phyloP scores from a whole-genome alignment of 1,140 invertebrate genomes.

The Glossosoma conforme region DNA sequence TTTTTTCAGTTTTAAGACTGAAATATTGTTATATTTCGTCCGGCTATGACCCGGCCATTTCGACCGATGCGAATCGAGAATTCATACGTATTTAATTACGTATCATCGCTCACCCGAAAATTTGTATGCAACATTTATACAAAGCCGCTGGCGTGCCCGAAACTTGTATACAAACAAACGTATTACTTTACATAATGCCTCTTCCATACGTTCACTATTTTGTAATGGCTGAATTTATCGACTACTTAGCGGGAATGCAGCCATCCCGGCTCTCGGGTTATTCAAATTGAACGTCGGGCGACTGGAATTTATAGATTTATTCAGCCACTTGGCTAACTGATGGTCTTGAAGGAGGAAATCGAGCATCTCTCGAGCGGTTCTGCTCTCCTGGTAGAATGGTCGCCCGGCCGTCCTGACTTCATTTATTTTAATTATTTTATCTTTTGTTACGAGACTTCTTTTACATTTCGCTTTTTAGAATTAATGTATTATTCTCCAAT shows the following conservation, averaged over 20 bases:
- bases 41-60: too few relatives aligned
- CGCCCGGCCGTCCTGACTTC: too few relatives aligned
- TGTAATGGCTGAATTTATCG: slow-evolving; percentile 20
- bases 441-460: too few relatives aligned
- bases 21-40: too few relatives aligned
- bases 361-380: background rate
- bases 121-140: background rate
- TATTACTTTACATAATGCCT: slow-evolving; percentile 5
- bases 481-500: too few relatives aligned
- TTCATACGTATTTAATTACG: too few relatives aligned
- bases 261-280: background rate
- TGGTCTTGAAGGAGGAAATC: slow-evolving; percentile 2
- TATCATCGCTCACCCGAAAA: too few relatives aligned
- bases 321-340: slow-evolving; percentile 1
- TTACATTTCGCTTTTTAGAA: too few relatives aligned
- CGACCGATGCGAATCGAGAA: too few relatives aligned
- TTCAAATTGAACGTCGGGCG: slow-evolving; percentile 7
- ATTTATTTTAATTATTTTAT: too few relatives aligned
- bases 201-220: slow-evolving; percentile 6
- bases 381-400: background rate
- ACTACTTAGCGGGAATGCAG: slow-evolving; percentile 5
- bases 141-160: background rate
- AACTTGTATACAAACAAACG: slow-evolving; percentile 1
- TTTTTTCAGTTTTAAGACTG: too few relatives aligned
- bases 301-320: slow-evolving; percentile 8